These are phyloP conservation scores for Centropus bengalensis DNA, from an alignment of 2,113 vertebrate species.

Conservation along the genomic window DNA sequence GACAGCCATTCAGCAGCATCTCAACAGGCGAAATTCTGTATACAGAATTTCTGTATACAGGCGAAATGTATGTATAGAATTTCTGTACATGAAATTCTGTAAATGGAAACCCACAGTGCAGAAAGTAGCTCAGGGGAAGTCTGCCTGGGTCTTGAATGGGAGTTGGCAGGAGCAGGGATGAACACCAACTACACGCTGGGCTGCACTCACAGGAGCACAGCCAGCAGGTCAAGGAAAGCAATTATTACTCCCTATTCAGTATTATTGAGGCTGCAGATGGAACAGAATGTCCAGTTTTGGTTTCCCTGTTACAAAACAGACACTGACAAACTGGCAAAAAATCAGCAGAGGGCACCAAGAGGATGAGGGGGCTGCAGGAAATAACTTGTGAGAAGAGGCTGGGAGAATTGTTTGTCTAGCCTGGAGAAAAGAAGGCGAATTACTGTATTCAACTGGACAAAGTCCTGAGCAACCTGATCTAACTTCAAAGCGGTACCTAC, in stretches of 20 bases:
- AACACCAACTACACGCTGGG: accelerated
- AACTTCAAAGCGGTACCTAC: neutral
- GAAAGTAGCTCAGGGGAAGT: neutral
- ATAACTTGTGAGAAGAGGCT: accelerated
- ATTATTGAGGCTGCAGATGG: neutral
- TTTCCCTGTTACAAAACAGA: neutral
- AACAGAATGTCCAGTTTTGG: neutral
- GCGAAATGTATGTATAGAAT: no score
- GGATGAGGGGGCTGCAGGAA: neutral
- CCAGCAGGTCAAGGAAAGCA: neutral
- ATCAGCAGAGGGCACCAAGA: neutral
- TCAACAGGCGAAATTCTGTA: neutral
- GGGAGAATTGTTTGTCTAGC: neutral
- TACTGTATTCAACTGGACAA: neutral
- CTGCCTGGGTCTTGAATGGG: neutral
- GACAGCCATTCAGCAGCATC: accelerated
- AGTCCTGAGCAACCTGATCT: neutral
- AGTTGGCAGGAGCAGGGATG: accelerated
- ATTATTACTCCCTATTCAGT: neutral
- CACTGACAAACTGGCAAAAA: neutral
- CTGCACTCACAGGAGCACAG: neutral
- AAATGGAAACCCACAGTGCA: accelerated
- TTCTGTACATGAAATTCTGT: neutral
- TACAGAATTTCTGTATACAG: no score
- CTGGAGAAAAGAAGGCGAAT: neutral